Conservation (phyloP, 64 coral and sea anemone genomes). For the Catalaphyllia jardinei region DNA sequence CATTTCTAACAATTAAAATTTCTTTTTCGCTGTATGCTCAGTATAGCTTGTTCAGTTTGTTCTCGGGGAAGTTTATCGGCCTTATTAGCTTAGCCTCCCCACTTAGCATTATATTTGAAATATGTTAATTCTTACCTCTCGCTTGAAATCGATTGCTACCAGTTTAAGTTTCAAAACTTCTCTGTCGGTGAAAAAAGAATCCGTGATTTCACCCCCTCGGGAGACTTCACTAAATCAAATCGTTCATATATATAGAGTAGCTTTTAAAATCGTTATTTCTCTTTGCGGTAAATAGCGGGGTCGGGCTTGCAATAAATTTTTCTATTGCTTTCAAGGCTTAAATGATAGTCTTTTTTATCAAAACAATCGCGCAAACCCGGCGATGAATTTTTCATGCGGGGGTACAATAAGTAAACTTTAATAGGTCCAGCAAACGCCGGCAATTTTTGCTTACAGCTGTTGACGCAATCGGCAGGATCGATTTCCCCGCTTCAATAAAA, state of each 20-base stretch:
- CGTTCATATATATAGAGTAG: neutral
- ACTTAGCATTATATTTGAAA: neutral
- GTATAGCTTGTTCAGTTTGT: neutral
- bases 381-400: conserved; percentile 24
- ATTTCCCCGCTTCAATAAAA: neutral
- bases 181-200: neutral
- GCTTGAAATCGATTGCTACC: neutral
- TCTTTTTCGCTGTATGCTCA: neutral
- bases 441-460: neutral
- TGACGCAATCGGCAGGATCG: neutral
- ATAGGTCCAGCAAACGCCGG: conserved; percentile 2
- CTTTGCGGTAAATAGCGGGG: too few relatives aligned
- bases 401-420: conserved; percentile 3
- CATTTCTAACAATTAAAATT: neutral
- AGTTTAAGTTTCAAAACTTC: neutral
- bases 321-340: neutral
- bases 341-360: conserved; percentile 35
- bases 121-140: conserved; percentile 29
- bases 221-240: neutral
- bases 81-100: conserved; percentile 4
- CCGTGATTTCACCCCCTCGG: neutral
- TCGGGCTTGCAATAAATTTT: neutral
- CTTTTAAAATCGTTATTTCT: too few relatives aligned
- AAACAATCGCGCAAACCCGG: conserved; percentile 28
- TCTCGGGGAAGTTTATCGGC: neutral